Evolutionary conservation across 2,797 vertebrate species (phyloP), one percentile per base, ranked within the genome.

Genomic region (Dermochelys coriacea): DNA sequence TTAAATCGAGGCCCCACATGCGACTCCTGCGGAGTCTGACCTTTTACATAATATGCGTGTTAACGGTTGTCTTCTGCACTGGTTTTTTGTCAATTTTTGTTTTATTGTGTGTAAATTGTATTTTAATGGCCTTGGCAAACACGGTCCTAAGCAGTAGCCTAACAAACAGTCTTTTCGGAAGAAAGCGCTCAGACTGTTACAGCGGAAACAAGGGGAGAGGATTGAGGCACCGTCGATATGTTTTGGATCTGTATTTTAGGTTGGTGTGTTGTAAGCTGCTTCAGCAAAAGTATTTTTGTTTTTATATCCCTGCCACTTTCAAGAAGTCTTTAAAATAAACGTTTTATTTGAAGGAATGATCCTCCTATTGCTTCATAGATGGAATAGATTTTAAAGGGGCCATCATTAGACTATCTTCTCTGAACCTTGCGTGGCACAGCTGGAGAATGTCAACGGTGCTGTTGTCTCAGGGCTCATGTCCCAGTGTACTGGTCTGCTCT

Each of bases 21-120:
- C 19, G 16, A 82, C 86, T 92, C 86, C 64, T 34, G 37, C 80
- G 54, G 82, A 81, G 86, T 80, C 57, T 31, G 75, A 29, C 27
- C 6, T 78, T 52, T 45, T 21, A 71, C 10, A 1, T 23, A 14
- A 8, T 25, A 61, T 5, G 12, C 6, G 6, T 75, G 47, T 47
- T 31, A 75, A 47, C 12, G 4, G 45, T 47, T 75, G 74, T 47
- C 15, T 31, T 77, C 45, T 29, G 27, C 45, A 45, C 25, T 34
- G 9, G 8, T 59, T 15, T 57, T 27, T 5, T 34, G 4, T 29
- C 25, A 31, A 34, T 37, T 52, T 19, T 55, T 23, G 12, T 12
- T 64, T 25, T 4, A 34, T 16, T 74, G 64, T 71, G 64, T 71
- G 16, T n/a, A 37, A 37, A 68, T 37, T 68, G 16, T 68, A 41